A percentile compares a stretch with the other conserved stretches of the same genome.
These are phyloP conservation scores for Pheucticus melanocephalus DNA, from an alignment of 2,113 vertebrate species.

Conservation along the genomic window DNA sequence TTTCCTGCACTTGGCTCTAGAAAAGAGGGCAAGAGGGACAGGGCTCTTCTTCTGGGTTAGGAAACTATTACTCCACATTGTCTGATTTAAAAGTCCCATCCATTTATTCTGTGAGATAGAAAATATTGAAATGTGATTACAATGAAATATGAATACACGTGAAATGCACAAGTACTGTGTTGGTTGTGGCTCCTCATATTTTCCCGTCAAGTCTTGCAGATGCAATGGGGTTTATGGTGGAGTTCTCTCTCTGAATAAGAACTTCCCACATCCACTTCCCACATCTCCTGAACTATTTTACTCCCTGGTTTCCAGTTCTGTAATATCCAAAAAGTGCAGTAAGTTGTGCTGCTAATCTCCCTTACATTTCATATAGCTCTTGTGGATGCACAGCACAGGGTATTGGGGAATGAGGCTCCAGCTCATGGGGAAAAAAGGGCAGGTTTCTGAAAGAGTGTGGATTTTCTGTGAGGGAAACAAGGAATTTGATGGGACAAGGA, in stretches of 20 bases:
- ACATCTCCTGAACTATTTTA: neutral
- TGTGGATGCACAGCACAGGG: neutral
- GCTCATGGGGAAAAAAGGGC: neutral
- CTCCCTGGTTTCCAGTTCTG: neutral
- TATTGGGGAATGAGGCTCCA: neutral
- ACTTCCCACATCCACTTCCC: neutral
- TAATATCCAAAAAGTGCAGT: neutral
- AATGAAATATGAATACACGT: accelerated
- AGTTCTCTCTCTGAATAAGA: neutral
- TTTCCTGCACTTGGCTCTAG: neutral
- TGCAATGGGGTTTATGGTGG: neutral
- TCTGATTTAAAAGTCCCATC: neutral
- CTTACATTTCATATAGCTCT: neutral
- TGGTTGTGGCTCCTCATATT: neutral
- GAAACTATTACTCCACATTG: neutral
- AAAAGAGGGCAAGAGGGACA: neutral
- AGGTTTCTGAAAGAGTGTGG: neutral
- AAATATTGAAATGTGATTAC: neutral
- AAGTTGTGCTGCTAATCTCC: neutral
- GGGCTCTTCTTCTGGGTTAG: neutral
- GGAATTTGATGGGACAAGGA: neutral
- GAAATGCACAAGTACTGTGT: neutral
- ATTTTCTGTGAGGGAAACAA: neutral
- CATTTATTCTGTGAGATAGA: neutral
- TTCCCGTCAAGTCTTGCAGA: neutral